Conservation (phyloP, 2,888 invertebrate species). For the Periphyllus acericola region DNA sequence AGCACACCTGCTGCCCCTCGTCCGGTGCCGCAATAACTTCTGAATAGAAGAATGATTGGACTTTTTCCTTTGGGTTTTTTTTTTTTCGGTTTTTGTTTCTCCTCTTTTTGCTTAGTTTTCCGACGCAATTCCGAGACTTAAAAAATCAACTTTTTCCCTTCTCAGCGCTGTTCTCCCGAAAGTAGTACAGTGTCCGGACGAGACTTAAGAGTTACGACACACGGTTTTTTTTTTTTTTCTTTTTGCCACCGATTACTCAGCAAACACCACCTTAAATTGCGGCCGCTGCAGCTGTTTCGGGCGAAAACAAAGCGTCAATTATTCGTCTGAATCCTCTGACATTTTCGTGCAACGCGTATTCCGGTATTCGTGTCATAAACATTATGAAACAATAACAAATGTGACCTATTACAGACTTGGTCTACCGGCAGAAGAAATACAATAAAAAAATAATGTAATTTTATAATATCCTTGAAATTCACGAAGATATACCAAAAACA, state of each 20-base stretch:
- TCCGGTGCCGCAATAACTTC: constrained; percentile 29
- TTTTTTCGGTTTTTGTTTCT: neutral
- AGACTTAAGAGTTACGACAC: constrained; percentile 1
- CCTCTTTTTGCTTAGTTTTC: too few relatives aligned
- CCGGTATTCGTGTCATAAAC: too few relatives aligned
- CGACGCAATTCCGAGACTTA: neutral
- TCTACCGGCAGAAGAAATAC: too few relatives aligned
- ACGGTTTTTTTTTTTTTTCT: neutral
- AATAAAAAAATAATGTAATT: too few relatives aligned
- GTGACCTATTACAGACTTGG: too few relatives aligned
- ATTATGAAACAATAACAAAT: too few relatives aligned
- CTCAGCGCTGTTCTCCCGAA: too few relatives aligned
- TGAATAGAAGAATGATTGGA: constrained; percentile 55
- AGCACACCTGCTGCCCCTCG: constrained; percentile 45
- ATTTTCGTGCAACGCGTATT: too few relatives aligned
- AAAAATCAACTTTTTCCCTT: constrained; percentile 23
- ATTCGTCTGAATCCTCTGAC: too few relatives aligned
- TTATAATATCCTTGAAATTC: too few relatives aligned
- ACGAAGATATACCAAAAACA: too few relatives aligned
- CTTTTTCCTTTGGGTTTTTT: neutral
- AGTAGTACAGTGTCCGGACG: neutral
- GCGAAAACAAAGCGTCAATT: too few relatives aligned
- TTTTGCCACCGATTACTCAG: neutral
- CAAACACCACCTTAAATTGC: neutral
- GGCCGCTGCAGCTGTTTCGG: neutral